Base-by-base conservation (phyloP, 2,888 invertebrate species). In the Anarsia innoxiella region DNA sequence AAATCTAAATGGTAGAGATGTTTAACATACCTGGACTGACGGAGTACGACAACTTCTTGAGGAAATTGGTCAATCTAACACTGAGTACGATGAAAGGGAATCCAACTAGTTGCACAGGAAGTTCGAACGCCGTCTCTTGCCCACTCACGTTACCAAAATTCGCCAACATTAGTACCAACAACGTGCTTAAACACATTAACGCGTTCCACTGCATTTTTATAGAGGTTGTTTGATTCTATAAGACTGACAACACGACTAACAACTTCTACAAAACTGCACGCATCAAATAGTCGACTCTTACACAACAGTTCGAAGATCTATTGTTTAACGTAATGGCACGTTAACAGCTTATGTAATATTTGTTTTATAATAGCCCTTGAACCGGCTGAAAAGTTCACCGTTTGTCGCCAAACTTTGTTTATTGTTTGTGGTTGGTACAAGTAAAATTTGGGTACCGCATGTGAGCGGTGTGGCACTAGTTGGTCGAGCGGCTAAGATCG, bases 21-120 rank as follows among this genome's bases (percentile, higher is more conserved):
- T 19, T 19, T 5, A 5, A 57, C 89, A 87, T 83, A 94, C 94
- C 89, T 78, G 94, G 93, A 74, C 87, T 93, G 23, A 94, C 72
- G 1, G 94, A 92, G 75, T 94, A 94, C 1, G 91, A 89, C 41
- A 94, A 76, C 66, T 93, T 94, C 77, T 93, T 94, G 44, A 93
- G 88, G 63, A 94, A 94, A 75, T 93, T 94, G 1, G 93, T 89
- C 36, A 94, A 71, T 49, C 91, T 86, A 8, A 94, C 94, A 15
- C 92, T 91, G 4, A 92, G 73, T 34, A 94, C 90, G 50, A 94
- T 94, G 42, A 93, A 89, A 0, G 94, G 94, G 60, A 94, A 94
- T 14, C 94, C 94, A 25, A 94, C 86, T 38, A 94, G 77, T 61
- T 94, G 93, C n/a, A 94, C 93, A 8, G 94, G 94, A 37, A 94